Base-by-base conservation (phyloP, 2,797 vertebrate genomes). In the Holocentrus rufus region DNA sequence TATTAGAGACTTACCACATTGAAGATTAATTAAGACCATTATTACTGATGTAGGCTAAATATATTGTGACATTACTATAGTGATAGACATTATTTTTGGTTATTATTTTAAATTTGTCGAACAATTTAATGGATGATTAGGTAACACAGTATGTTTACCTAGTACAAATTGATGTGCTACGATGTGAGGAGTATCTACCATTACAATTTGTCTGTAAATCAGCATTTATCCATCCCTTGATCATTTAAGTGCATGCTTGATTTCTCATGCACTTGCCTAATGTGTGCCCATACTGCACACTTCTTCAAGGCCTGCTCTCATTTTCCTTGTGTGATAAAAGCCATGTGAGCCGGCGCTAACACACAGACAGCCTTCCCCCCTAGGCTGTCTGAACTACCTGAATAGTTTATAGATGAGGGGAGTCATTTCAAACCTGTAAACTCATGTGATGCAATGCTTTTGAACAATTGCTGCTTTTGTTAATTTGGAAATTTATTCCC, bases 341-440 rank as follows among this genome's bases (percentile, higher is more conserved):
- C 56, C 11, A 50, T 30, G 46, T 46, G 57, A 70, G 76, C 80
- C 76, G 64, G 80, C 72, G 57, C 76, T 80, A 83, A 81, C 70
- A 74, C 72, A 76, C 53, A 42, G 61, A 49, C 66, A 74, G 76
- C 61, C 65, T 55, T 55, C 39, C 57, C 47, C 79, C 77, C 54
- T 0, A 55, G 70, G 81, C 79, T 72, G 65, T 84, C 81, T 78
- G 69, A 84, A 88, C 78, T 83, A 85, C 78, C 81, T 83, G 83
- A 76, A 78, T 66, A 74, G 73, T 74, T 76, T 76, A 46, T 18
- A 76, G 82, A 87, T 87, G 87, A 85, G 65, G 1, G 75, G 68
- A 74, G 63, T 66, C 63, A 75, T 83, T 88, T 79, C 59, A 31
- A 80, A 78, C 49, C 63, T 14, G 22, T 17, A 44, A 47, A 60